Evolutionary conservation across 53 echinoderm and acorn worm genomes (phyloP).

Genomic region (Holothuria scabra): DNA sequence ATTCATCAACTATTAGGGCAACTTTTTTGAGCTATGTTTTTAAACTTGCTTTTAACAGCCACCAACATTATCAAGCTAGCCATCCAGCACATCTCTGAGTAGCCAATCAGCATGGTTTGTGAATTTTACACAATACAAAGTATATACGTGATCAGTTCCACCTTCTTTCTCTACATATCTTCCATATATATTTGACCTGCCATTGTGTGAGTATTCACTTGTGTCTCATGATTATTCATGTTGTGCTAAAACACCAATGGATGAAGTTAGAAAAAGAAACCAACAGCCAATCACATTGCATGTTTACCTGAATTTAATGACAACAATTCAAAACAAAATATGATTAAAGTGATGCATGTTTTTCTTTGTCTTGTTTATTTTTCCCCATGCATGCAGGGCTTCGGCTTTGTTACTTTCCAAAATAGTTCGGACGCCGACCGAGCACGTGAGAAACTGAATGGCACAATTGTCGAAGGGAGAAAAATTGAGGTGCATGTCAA

Average conservation of each 20-base stretch:
- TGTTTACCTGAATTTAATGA: conserved; percentile 16
- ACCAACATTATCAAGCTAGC: no score
- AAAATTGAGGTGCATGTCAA: conserved; percentile 99
- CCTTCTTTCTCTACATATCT: no score
- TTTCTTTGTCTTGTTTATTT: conserved; percentile 82
- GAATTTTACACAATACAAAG: no score
- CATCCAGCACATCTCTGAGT: no score
- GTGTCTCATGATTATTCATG: no score
- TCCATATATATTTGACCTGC: conserved; percentile 11
- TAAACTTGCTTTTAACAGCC: no score
- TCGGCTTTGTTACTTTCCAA: conserved; percentile 99
- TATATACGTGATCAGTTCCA: no score
- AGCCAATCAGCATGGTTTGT: no score
- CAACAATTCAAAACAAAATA: conserved; percentile 32
- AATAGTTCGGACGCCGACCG: conserved; percentile 99
- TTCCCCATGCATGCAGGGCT: conserved; percentile 99
- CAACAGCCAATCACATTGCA: conserved; percentile 34
- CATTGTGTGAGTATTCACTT: conserved; percentile 15
- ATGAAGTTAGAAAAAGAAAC: neutral
- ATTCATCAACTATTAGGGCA: no score
- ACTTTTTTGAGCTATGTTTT: no score
- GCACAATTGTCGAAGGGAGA: conserved; percentile 99
- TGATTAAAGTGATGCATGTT: conserved; percentile 97
- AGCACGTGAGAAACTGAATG: conserved; percentile 99
- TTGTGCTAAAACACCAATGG: no score